phyloP scores from a whole-genome alignment of 2,888 invertebrate species.

The Allophyes oxyacanthae region DNA sequence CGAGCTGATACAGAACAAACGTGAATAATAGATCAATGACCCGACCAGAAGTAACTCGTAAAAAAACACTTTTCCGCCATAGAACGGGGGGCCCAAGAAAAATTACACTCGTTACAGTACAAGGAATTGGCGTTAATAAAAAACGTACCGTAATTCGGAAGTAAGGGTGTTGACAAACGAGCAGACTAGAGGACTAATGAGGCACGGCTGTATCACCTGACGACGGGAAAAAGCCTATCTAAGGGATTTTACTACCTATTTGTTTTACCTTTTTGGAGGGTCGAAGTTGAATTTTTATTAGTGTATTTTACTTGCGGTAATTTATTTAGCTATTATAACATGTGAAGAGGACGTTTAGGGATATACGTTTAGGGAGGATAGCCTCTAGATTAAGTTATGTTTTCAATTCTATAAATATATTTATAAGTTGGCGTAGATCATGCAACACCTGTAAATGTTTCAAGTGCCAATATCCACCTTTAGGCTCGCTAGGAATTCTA shows the following conservation, averaged over 20 bases:
- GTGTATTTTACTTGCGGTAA: slow-evolving; percentile 5
- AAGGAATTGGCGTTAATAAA: slow-evolving; percentile 86
- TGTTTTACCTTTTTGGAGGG: slow-evolving; percentile 56
- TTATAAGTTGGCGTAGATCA: slow-evolving; percentile 11
- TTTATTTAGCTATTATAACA: slow-evolving; percentile 22
- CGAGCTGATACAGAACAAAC: slow-evolving; percentile 42
- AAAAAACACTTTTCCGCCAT: slow-evolving; percentile 59
- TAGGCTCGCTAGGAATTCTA: neutral
- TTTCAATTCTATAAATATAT: too few relatives aligned
- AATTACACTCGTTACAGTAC: slow-evolving; percentile 80
- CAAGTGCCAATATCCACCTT: slow-evolving; percentile 26
- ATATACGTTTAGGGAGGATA: too few relatives aligned
- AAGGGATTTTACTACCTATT: slow-evolving; percentile 60
- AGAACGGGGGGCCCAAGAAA: slow-evolving; percentile 64
- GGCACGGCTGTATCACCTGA: slow-evolving; percentile 78
- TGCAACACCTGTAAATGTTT: slow-evolving; percentile 12
- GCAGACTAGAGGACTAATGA: slow-evolving; percentile 80
- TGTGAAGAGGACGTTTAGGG: neutral
- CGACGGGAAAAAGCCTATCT: slow-evolving; percentile 71
- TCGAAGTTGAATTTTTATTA: slow-evolving; percentile 17
- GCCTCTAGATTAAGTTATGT: slow-evolving; percentile 2
- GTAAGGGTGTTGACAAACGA: slow-evolving; percentile 83
- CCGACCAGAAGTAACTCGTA: slow-evolving; percentile 55
- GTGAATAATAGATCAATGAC: slow-evolving; percentile 64
- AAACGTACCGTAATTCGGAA: slow-evolving; percentile 71